phyloP scores from a whole-genome alignment of 1,140 invertebrate species.

The Hycleus cichorii region DNA sequence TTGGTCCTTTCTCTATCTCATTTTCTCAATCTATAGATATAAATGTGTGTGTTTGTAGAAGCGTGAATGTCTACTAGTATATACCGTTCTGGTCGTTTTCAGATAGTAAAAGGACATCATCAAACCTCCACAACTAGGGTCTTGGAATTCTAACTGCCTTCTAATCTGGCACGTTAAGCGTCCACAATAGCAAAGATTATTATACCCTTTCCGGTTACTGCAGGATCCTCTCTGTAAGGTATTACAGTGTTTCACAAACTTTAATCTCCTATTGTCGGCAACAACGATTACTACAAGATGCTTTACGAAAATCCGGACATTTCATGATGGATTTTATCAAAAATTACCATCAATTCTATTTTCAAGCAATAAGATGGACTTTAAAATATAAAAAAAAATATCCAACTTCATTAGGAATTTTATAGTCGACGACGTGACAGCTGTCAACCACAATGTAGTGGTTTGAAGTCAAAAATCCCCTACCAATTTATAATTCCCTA shows the following conservation, averaged over 20 bases:
- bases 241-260: no score
- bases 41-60: no score
- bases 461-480: slow-evolving; percentile 36
- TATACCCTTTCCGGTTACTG: background rate
- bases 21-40: no score
- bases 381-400: background rate
- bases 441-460: slow-evolving; percentile 39
- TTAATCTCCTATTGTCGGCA: no score
- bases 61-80: no score
- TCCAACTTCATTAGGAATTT: slow-evolving; percentile 19
- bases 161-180: background rate
- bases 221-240: no score
- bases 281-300: no score
- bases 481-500: slow-evolving; percentile 34
- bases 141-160: background rate
- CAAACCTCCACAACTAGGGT: background rate
- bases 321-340: no score
- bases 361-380: no score
- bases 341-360: no score
- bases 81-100: background rate
- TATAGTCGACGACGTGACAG: slow-evolving; percentile 24
- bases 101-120: background rate
- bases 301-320: no score
- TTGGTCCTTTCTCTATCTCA: no score
- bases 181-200: background rate